Base-by-base conservation (phyloP, 2,888 invertebrate species). In the Creontiades dilutus region DNA sequence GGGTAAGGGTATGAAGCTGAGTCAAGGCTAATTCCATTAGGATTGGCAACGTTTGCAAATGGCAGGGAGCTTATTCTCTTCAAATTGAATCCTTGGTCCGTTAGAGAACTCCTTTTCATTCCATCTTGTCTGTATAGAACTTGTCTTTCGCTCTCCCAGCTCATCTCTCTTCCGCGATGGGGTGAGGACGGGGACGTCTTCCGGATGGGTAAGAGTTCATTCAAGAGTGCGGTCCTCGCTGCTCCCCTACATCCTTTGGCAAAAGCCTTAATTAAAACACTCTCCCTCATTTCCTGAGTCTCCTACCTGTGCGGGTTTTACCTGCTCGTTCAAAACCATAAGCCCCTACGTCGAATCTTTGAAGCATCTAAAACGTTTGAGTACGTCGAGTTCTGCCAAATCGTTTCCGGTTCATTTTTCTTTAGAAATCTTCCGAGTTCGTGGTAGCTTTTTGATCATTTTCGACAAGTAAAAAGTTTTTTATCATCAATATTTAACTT, bases 41-140 rank as follows among this genome's bases (percentile, higher is more conserved):
- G 68, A 61, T 61, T 68, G 7, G 68, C 19, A 68, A 68, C 68
- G 68, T 68, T 61, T 68, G 68, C 68, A 68, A 23, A 68, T 68
- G 68, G 68, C 68, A 23, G 68, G 23, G 68, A 23, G 68, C 1
- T 68, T 68, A 23, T 68, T n/a, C 68, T 68, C 68, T 11, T 68
- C 68, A 68, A 68, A 68, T 68, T 68, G 68, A 68, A 68, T 68
- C 68, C 68, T 68, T 68, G 68, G 23, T 68, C 68, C 68, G 68
- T 23, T 68, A 68, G 23, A 68, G 68, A 68, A 23, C 68, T 0
- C 23, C 68, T 68, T 68, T 68, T 68, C 68, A 68, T 68, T 68
- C 27, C 27, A 23, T 68, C 68, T 61, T 19, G 23, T 23, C 68
- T 68, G 19, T 68, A 68, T 68, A 23, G 68, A 68, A 23, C 27